These are phyloP conservation scores for Poliocrania exsul DNA, from an alignment of 2,797 vertebrate species.

Conservation along the genomic window DNA sequence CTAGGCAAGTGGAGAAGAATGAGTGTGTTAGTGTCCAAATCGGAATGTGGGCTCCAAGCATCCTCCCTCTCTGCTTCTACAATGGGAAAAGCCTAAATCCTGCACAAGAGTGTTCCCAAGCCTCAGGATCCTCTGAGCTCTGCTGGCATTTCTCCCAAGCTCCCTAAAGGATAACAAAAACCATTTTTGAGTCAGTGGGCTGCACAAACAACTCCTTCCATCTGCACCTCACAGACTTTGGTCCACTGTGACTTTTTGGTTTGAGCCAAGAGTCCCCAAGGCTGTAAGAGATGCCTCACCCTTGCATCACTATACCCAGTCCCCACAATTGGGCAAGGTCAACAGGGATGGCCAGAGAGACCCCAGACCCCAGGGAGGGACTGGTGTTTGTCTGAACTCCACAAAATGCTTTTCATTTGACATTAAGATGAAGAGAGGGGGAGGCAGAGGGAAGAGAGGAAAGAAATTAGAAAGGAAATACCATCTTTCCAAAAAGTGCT, in stretches of 20 bases:
- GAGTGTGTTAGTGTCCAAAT: background rate
- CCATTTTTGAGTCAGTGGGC: background rate
- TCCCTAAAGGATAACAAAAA: background rate
- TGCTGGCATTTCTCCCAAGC: background rate
- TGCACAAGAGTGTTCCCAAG: background rate
- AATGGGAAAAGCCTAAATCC: background rate
- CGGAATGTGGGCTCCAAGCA: background rate
- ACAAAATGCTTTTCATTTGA: background rate
- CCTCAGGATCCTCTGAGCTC: background rate
- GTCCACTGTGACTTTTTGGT: background rate
- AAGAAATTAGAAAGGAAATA: background rate
- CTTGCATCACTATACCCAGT: background rate
- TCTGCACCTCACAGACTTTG: background rate
- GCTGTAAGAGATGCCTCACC: background rate
- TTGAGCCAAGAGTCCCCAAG: background rate
- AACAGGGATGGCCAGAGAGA: background rate
- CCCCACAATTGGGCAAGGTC: fast-evolving
- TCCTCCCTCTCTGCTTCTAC: background rate
- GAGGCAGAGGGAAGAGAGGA: fast-evolving
- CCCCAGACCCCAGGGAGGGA: background rate
- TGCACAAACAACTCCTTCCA: background rate
- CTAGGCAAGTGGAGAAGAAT: background rate
- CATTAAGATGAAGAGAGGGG: background rate
- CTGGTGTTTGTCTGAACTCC: background rate
- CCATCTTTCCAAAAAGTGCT: background rate